phyloP scores from a whole-genome alignment of 2,888 invertebrate species.

The Lumbricus terrestris region DNA sequence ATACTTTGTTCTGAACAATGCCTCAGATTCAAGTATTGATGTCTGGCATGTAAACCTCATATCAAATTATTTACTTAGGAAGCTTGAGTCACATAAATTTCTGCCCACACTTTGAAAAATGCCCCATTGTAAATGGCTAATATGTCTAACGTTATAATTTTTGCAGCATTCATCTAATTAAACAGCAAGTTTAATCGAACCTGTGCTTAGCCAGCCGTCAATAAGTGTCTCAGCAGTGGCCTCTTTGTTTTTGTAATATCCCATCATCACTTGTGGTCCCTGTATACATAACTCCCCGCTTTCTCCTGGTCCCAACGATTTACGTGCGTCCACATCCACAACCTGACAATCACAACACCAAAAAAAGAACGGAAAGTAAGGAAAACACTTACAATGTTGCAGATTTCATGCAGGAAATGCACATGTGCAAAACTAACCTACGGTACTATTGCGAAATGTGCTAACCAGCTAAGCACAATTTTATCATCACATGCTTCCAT shows the following conservation, averaged over 20 bases:
- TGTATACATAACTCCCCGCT: constrained; percentile 76
- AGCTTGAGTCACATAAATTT: no score
- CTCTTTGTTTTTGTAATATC: constrained; percentile 72
- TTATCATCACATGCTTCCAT: no score
- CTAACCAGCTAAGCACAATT: no score
- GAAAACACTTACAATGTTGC: not conserved
- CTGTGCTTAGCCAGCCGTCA: constrained; percentile 74
- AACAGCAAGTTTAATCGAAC: constrained; percentile 13
- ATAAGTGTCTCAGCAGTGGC: constrained; percentile 68
- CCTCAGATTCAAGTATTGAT: no score
- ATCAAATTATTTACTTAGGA: no score
- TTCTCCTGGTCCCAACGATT: constrained; percentile 65
- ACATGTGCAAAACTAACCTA: not conserved
- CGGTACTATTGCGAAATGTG: not conserved
- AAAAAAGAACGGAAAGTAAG: not conserved
- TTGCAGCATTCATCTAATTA: no score
- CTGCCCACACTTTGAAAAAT: no score
- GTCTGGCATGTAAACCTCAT: no score
- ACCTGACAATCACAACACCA: constrained; percentile 8
- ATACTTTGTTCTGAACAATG: no score
- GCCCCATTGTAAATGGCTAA: no score
- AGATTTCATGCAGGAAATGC: not conserved
- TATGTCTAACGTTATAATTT: no score
- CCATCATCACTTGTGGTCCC: constrained; percentile 72
- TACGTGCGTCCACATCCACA: constrained; percentile 41